A percentile compares a stretch with the other conserved stretches of the same genome.
phyloP scores from a whole-genome alignment of 2,113 vertebrate genomes.

The Microcebus lehilahytsara region DNA sequence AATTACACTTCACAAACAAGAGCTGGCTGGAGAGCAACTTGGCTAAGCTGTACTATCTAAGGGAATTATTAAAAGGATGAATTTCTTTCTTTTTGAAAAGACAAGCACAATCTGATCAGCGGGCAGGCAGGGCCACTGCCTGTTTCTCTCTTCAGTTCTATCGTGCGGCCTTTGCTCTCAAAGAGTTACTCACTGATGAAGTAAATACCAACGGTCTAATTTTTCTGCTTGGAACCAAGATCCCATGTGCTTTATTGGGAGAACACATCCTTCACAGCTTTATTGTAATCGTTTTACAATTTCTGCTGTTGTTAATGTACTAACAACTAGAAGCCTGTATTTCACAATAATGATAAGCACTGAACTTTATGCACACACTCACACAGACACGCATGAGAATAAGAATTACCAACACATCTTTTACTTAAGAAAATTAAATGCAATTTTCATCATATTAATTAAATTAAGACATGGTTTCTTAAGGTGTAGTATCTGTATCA shows the following conservation, averaged over 20 bases:
- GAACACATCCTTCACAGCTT: constrained; percentile 3
- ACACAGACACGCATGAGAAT: not conserved
- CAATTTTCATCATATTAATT: not conserved
- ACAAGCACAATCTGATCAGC: constrained; percentile 59
- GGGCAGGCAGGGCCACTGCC: constrained; percentile 58
- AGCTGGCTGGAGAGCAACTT: constrained; percentile 79
- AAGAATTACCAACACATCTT: not conserved
- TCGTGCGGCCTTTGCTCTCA: constrained; percentile 46
- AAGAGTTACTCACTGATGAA: constrained; percentile 29
- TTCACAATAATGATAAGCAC: constrained; percentile 11
- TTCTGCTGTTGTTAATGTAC: not conserved
- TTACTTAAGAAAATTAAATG: not conserved
- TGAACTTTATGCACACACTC: not conserved
- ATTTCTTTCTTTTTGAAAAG: constrained; percentile 78
- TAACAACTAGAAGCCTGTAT: not conserved
- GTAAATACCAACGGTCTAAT: not conserved
- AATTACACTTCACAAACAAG: constrained; percentile 84
- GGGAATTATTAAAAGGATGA: constrained; percentile 76
- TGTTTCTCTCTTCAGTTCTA: constrained; percentile 42
- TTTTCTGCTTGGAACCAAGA: not conserved
- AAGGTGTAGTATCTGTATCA: not conserved
- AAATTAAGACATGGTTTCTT: not conserved
- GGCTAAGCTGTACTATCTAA: constrained; percentile 77
- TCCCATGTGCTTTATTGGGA: not conserved
- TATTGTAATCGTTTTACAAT: not conserved